phyloP scores from a whole-genome alignment of 2,113 vertebrate species.

The Pelecanoides urinatrix region DNA sequence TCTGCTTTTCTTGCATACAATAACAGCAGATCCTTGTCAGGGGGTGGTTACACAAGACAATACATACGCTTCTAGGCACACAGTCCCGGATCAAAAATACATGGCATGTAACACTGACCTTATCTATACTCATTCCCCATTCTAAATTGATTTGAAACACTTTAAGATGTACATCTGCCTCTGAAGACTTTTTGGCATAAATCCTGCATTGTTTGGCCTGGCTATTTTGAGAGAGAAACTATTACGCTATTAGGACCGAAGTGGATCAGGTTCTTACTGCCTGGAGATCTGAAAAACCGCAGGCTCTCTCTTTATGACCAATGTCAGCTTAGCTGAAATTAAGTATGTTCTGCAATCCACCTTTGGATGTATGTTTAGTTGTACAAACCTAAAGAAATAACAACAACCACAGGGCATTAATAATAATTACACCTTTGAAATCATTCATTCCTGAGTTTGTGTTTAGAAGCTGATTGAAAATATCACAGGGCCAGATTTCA shows the following conservation, averaged over 20 bases:
- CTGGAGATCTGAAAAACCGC: not conserved
- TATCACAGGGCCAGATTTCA: conserved; percentile 35
- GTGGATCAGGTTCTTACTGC: not conserved
- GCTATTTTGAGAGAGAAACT: not conserved
- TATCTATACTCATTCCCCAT: not conserved
- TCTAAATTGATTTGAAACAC: not conserved
- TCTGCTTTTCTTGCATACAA: conserved; percentile 17
- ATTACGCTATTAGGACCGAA: not conserved
- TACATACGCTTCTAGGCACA: conserved; percentile 12
- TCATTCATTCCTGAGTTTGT: not conserved
- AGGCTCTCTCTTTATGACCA: not conserved
- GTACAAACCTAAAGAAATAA: not conserved
- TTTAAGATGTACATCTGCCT: not conserved
- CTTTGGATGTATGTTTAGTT: not conserved
- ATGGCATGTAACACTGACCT: not conserved
- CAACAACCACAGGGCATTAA: not conserved
- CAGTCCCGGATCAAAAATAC: conserved; percentile 15
- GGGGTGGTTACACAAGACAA: not conserved
- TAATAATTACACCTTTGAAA: not conserved
- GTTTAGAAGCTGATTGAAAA: conserved; percentile 34
- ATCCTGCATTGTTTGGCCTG: not conserved
- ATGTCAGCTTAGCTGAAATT: not conserved
- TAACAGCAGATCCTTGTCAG: conserved; percentile 46
- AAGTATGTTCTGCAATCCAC: not conserved
- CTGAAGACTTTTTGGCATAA: not conserved